Evolutionary conservation across 2,113 vertebrate genomes (phyloP), one percentile per base, ranked within the genome.

Genomic region (Hymenochirus boettgeri): DNA sequence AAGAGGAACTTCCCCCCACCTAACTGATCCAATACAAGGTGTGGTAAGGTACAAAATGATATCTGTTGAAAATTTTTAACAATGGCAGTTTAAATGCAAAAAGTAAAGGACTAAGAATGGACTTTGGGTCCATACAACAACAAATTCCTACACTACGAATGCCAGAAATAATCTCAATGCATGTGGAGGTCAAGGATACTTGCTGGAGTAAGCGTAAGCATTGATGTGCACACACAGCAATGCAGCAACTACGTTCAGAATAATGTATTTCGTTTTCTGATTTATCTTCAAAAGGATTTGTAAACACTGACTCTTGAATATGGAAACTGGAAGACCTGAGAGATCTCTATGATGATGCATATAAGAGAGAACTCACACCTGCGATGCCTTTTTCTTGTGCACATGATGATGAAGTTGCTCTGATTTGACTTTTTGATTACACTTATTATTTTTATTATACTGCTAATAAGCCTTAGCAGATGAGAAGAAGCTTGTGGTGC

Each of bases 261-360:
- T 94, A 95, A 25, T 72, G 71, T 29, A 89, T 77, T 9, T 83
- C 85, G 42, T 86, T 88, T 3, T 83, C 85, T 1, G 65, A 76
- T 1, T 82, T 82, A 74, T 93, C 90, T 52, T 97, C 96, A 62
- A 97, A 95, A 0, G 92, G 91, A 72, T 80, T 93, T 52, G 78
- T 84, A 61, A 86, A 84, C 10, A 83, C 77, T 88, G 87, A 69
- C 84, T 91, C 76, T 91, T 94, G 79, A 97, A 97, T 65, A 92
- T 82, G 11, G 91, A 92, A 8, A 92, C 90, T 1, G 93, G 87
- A 51, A 97, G 84, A 17, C 96, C 96, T 0, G 93, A 94, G 63
- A 98, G 85, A 75, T 98, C 94, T 73, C 93, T 87, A 79, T 99
- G 96, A 72, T 99, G 96, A 76, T 97, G 94, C 79, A 98, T 85